A percentile compares a stretch with the other conserved stretches of the same genome.
These are phyloP conservation scores for Euspilapteryx auroguttella DNA, from an alignment of 2,888 invertebrate genomes.

Conservation along the genomic window DNA sequence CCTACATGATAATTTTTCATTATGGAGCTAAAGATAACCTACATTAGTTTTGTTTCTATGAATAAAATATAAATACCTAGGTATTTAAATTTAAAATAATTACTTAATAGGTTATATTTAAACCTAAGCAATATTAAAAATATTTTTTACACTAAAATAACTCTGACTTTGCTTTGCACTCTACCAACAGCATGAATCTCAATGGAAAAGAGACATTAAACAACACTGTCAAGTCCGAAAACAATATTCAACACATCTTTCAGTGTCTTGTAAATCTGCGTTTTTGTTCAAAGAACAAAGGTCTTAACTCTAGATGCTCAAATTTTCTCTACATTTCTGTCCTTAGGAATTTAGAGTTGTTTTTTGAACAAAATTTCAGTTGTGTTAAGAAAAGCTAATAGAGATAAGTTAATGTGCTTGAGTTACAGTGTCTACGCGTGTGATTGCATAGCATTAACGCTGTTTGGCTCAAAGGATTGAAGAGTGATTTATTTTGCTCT, in stretches of 20 bases:
- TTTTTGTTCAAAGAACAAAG: too few relatives aligned
- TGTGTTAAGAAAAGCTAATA: slow-evolving; percentile 3
- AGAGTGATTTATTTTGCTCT: slow-evolving; percentile 14
- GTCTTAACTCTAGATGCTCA: too few relatives aligned
- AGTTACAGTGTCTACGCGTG: slow-evolving; percentile 38
- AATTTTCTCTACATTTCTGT: slow-evolving; percentile 8
- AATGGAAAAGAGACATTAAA: slow-evolving; percentile 49
- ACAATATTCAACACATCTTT: slow-evolving; percentile 44
- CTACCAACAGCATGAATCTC: slow-evolving; percentile 16
- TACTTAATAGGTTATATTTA: too few relatives aligned
- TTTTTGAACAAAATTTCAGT: slow-evolving; percentile 8
- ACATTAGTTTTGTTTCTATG: too few relatives aligned
- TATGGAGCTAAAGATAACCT: too few relatives aligned
- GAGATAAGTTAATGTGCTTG: slow-evolving; percentile 20
- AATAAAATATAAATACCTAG: too few relatives aligned
- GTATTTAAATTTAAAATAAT: too few relatives aligned
- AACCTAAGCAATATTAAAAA: too few relatives aligned
- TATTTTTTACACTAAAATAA: too few relatives aligned
- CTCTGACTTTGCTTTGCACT: too few relatives aligned
- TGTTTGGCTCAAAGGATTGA: slow-evolving; percentile 24
- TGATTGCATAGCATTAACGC: slow-evolving; percentile 35
- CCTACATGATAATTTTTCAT: too few relatives aligned
- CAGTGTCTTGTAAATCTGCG: slow-evolving; percentile 37
- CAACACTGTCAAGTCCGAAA: slow-evolving; percentile 31
- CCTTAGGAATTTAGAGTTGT: slow-evolving; percentile 6